A percentile compares a stretch with the other conserved stretches of the same genome.
Conservation (phyloP, 1,140 invertebrate species). For the Pollicipes pollicipes region DNA sequence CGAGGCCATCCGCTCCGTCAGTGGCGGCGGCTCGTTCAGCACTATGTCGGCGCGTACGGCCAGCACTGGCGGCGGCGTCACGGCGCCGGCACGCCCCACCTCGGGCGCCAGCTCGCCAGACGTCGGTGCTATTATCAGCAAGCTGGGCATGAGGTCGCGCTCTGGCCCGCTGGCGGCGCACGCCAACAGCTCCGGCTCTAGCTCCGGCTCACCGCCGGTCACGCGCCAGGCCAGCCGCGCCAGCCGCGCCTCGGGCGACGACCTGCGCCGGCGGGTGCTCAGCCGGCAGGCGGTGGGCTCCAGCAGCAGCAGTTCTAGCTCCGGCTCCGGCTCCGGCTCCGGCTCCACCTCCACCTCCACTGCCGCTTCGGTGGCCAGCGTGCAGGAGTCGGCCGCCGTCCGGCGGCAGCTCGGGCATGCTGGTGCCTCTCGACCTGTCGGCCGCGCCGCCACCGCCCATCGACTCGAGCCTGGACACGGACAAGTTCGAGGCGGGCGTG, state of each 20-base stretch:
- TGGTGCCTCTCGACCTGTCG: too few species aligned
- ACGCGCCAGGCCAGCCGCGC: too few species aligned
- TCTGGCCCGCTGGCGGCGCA: background rate
- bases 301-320: background rate
- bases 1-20: too few species aligned
- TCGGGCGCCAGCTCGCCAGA: background rate
- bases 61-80: background rate
- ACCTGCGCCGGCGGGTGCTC: background rate
- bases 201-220: too few species aligned
- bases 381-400: background rate
- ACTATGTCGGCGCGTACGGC: too few species aligned
- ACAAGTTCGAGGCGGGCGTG: conserved; percentile 1
- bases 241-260: too few species aligned
- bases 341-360: background rate
- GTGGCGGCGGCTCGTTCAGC: too few species aligned
- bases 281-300: background rate
- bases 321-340: background rate
- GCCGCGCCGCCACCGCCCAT: background rate
- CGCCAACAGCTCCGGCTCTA: too few species aligned
- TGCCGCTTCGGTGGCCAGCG: background rate
- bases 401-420: background rate
- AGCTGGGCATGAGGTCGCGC: background rate
- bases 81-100: background rate
- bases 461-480: background rate
- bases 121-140: background rate